Percentiles rank a stretch among this genome's conserved stretches.
phyloP scores from a whole-genome alignment of 2,888 invertebrate species.

The Ametastegia equiseti region DNA sequence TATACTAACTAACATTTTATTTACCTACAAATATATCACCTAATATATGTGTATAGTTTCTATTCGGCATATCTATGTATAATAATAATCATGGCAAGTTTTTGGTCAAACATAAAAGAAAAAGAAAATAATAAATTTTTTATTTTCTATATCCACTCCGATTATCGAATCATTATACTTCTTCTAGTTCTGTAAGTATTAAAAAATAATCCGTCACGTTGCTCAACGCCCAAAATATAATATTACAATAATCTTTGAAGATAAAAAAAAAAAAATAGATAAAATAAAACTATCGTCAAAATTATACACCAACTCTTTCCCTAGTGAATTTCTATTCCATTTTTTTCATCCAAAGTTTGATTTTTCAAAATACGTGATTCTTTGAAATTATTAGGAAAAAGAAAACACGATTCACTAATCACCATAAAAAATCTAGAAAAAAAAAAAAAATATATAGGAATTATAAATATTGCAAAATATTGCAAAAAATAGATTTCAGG shows the following conservation, averaged over 20 bases:
- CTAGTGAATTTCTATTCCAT: neutral
- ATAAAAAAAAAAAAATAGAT: neutral
- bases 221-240: conserved; percentile 23
- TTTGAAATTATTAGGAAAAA: conserved; percentile 32
- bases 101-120: conserved; percentile 31
- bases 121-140: neutral
- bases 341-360: neutral
- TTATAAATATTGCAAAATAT: neutral
- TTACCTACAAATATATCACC: conserved; percentile 49
- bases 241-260: conserved; percentile 1
- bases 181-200: neutral
- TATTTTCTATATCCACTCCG: neutral
- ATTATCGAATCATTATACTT: conserved; percentile 1
- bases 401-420: neutral
- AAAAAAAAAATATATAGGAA: neutral
- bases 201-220: neutral
- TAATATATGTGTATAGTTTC: conserved; percentile 15
- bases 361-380: neutral
- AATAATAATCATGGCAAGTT: conserved; percentile 54
- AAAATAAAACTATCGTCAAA: neutral
- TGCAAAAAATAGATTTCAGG: neutral
- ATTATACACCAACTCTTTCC: neutral
- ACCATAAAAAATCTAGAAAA: neutral
- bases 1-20: conserved; percentile 47
- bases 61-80: neutral